These are phyloP conservation scores for Hoplodrina blanda DNA, from an alignment of 2,888 invertebrate genomes.

Conservation along the genomic window DNA sequence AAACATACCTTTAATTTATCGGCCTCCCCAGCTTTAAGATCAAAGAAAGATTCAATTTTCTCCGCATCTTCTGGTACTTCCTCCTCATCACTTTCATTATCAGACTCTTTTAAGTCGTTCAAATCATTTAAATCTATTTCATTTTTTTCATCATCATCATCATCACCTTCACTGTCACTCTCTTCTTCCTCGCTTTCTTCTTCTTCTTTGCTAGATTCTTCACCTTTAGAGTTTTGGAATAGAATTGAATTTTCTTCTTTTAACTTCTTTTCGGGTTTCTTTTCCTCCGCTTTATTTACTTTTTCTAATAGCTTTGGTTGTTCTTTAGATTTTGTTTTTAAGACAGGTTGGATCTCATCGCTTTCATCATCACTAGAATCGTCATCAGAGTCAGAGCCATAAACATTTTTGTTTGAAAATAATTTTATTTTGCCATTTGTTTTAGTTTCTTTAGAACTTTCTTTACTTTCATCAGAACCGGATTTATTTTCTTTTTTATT, in stretches of 20 bases:
- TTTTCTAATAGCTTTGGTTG: slow-evolving; percentile 30
- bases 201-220: slow-evolving; percentile 51
- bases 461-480: slow-evolving; percentile 34
- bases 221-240: slow-evolving; percentile 50
- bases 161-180: slow-evolving; percentile 59
- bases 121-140: slow-evolving; percentile 73
- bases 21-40: slow-evolving; percentile 77
- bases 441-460: slow-evolving; percentile 30
- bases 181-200: slow-evolving; percentile 53
- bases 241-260: slow-evolving; percentile 44
- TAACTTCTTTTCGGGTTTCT: slow-evolving; percentile 10
- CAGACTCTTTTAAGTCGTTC: slow-evolving; percentile 88
- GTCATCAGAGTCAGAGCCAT: slow-evolving; percentile 42
- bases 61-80: slow-evolving; percentile 67
- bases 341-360: slow-evolving; percentile 11
- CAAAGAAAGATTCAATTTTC: slow-evolving; percentile 79
- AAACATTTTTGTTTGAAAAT: slow-evolving; percentile 44
- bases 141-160: slow-evolving; percentile 57
- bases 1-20: slow-evolving; percentile 81
- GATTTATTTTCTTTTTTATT: slow-evolving; percentile 35
- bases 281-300: slow-evolving; percentile 17
- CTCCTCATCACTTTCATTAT: slow-evolving; percentile 77
- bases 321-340: slow-evolving; percentile 31
- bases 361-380: slow-evolving; percentile 49
- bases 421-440: slow-evolving; percentile 42